A percentile compares a stretch with the other conserved stretches of the same genome.
Conservation (phyloP, 2,888 invertebrate species). For the Holacanthella duospinosa region DNA sequence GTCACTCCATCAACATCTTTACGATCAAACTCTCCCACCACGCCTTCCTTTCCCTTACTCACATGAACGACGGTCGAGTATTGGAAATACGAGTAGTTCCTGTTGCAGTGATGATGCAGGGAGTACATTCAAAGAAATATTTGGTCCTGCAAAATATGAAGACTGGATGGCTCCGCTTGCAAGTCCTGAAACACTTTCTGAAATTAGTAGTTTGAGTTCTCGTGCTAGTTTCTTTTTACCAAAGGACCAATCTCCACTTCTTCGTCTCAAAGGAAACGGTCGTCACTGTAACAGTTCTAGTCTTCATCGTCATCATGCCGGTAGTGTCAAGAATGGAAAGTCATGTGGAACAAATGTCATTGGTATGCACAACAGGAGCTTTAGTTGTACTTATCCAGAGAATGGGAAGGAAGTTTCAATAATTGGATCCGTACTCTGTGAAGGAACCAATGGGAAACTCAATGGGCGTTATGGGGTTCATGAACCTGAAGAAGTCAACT, state of each 20-base stretch:
- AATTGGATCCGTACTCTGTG: constrained; percentile 25
- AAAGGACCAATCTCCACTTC: constrained; percentile 30
- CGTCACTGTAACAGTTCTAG: constrained; percentile 13
- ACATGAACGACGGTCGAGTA: constrained; percentile 26
- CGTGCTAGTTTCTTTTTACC: constrained; percentile 48
- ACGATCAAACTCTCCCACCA: background rate
- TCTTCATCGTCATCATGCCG: constrained; percentile 16
- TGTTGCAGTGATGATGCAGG: constrained; percentile 37
- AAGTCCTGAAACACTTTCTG: constrained; percentile 69
- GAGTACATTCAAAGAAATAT: constrained; percentile 36
- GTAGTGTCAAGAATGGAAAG: constrained; percentile 7
- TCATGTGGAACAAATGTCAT: constrained; percentile 2
- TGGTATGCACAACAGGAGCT: constrained; percentile 26
- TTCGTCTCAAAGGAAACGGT: constrained; percentile 24
- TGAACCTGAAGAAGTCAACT: background rate
- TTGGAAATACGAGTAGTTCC: constrained; percentile 39
- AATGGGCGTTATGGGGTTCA: background rate
- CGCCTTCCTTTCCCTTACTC: constrained; percentile 6
- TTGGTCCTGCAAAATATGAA: constrained; percentile 45
- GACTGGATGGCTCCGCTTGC: constrained; percentile 68
- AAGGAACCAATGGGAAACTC: background rate
- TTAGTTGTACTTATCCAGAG: constrained; percentile 36
- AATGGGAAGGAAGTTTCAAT: constrained; percentile 23
- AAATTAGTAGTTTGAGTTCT: constrained; percentile 66
- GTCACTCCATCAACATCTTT: constrained; percentile 5